phyloP scores from a whole-genome alignment of 2,797 vertebrate genomes.

The Hippoglossus hippoglossus region DNA sequence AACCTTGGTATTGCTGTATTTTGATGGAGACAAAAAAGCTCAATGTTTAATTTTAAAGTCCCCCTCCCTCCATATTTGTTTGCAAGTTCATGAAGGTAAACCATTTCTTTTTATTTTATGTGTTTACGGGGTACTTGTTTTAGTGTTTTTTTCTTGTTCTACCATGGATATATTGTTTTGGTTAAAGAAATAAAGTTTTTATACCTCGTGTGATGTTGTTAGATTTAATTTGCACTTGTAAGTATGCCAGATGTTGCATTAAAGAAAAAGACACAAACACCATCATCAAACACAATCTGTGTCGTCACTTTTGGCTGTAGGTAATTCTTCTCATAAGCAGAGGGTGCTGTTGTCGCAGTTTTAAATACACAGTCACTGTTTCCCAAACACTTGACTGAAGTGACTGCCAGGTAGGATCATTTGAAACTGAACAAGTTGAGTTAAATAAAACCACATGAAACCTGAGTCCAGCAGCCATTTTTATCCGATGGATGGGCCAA shows the following conservation, averaged over 20 bases:
- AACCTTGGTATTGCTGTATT: slow-evolving; percentile 47
- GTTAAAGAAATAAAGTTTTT: slow-evolving; percentile 84
- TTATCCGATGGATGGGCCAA: slow-evolving; percentile 34
- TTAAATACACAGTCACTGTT: neutral
- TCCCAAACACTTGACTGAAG: slow-evolving; percentile 4
- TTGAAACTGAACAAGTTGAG: slow-evolving; percentile 47
- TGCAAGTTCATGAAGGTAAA: slow-evolving; percentile 39
- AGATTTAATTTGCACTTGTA: slow-evolving; percentile 20
- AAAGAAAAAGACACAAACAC: neutral
- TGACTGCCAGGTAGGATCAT: slow-evolving; percentile 45
- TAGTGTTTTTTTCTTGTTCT: slow-evolving; percentile 72
- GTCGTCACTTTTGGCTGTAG: slow-evolving; percentile 9
- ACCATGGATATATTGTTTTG: slow-evolving; percentile 76
- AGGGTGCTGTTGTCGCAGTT: slow-evolving; percentile 26
- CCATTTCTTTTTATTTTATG: slow-evolving; percentile 57
- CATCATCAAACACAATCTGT: neutral
- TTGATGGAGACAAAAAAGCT: slow-evolving; percentile 36
- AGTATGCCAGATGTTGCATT: neutral
- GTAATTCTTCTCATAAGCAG: slow-evolving; percentile 35
- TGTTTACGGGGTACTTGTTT: slow-evolving; percentile 63
- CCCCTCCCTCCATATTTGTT: slow-evolving; percentile 43
- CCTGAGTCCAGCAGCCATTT: slow-evolving; percentile 41
- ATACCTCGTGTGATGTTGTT: slow-evolving; percentile 66
- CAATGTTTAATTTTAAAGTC: slow-evolving; percentile 64
- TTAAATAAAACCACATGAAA: slow-evolving; percentile 59